Base-by-base conservation (phyloP, 2,888 invertebrate genomes). In the Heliconius ismenius region DNA sequence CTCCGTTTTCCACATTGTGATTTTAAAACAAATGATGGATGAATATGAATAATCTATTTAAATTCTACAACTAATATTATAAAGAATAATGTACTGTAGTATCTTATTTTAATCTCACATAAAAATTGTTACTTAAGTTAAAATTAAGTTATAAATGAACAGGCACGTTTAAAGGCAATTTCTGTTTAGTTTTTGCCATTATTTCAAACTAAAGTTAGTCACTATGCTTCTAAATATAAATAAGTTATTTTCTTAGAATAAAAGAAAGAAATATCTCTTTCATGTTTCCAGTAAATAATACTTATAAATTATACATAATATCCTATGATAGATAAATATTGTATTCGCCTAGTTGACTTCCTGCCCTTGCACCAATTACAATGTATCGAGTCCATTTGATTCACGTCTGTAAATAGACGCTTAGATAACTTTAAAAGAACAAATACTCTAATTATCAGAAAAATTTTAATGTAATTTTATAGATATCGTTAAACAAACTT, bases 361-460 rank as follows among this genome's bases (percentile, higher is more conserved):
- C 43, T 24, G 70, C 13, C 77, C 77, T 77, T 77, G 74, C 54
- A 72, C 43, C 74, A 77, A 77, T 77, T 65, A 60, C 70, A n/a
- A 54, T 65, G 67, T 75, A 78, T 75, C 72, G 39, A 67, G 75
- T 76, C 58, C 13, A 43, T 26, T 74, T 64, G 60, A 77, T 70
- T 70, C 64, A 24, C 69, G 36, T 73, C 39, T 43, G 65, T 58
- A 21, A 72, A 58, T 65, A 65, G 54, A 43, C 39, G 24, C 18
- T 49, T 18, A 39, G 24, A 49, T 58, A 65, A 65, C 10, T 58
- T 13, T 18, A 4, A 65, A 39, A 65, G 3, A 49, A 62, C n/a
- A 65, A 39, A 24, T 49, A 49, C 2, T 49, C 6, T 49, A 49
- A 49, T 49, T 49, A 49, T 49, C 6, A n/a, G 1, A 58, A 58